A percentile compares a stretch with the other conserved stretches of the same genome.
These are phyloP conservation scores for Urocitellus parryii DNA, from an alignment of 2,113 vertebrate genomes.

Conservation along the genomic window DNA sequence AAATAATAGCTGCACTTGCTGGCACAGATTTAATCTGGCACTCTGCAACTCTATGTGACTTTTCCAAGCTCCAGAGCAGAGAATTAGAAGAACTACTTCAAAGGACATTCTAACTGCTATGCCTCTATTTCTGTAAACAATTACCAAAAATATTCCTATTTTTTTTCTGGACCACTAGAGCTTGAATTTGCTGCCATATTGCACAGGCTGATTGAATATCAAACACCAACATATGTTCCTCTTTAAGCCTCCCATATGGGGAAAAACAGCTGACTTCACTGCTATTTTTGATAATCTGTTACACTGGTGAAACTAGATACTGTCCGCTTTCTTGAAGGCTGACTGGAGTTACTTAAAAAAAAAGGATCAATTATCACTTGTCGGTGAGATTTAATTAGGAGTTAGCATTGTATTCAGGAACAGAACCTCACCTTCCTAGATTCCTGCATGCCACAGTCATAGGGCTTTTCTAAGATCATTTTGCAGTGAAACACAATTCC, in stretches of 20 bases:
- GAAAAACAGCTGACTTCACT: constrained; percentile 3
- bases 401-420: not conserved
- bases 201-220: constrained; percentile 60
- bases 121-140: constrained; percentile 11
- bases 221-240: constrained; percentile 51
- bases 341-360: constrained; percentile 14
- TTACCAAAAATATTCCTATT: not conserved
- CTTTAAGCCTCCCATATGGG: not conserved
- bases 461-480: not conserved
- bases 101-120: not conserved
- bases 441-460: not conserved
- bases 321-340: not conserved
- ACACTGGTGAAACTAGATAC: constrained; percentile 3
- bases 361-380: not conserved
- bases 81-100: not conserved
- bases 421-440: not conserved
- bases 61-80: not conserved
- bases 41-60: not conserved
- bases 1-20: not conserved
- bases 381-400: constrained; percentile 40
- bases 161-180: not conserved
- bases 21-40: not conserved
- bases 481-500: not conserved
- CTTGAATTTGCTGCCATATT: constrained; percentile 63
- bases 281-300: constrained; percentile 56